Evolutionary conservation across 2,113 vertebrate species (phyloP), one percentile per base, ranked within the genome.

Genomic region (Pelvicachromis taeniatus): DNA sequence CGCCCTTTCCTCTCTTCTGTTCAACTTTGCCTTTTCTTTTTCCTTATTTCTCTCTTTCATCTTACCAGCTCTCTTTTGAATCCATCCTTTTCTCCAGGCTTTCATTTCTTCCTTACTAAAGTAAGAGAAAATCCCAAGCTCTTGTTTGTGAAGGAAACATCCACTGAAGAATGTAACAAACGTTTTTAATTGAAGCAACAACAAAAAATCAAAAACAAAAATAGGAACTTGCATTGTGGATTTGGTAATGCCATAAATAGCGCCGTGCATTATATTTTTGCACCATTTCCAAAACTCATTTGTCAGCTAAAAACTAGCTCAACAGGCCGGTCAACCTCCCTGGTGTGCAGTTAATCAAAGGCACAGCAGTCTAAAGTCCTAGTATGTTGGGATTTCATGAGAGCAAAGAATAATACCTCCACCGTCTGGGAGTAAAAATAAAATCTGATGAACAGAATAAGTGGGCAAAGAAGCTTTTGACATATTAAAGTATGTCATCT

Each of bases 131-230:
- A 70, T 75, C 23, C 16, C 9, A 75, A 50, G 13, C 16, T 75
- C 45, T 31, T 75, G 6, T 75, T 52, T 75, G 70, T 52, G 45
- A 75, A 50, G 70, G 6, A 75, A 75, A 52, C 0, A 0, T 31
- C 26, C 23, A 31, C 23, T 50, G 26, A 75, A 50, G 33, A 50
- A 75, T 52, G 26, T 52, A n/a, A 75, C 26, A 52, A 11, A 45
- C 31, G 6, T n/a, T 17, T 52, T 52, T 75, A 2, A 5, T n/a
- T 75, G 42, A 70, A 70, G 40, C 19, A 40, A 14, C 17, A 38
- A 19, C 3, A 61, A 61, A 8, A 9, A 56, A 0, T n/a, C n/a
- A n/a, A 4, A 31, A 16, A 12, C 0, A 0, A 0, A 48, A 48
- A 45, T 16, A 7, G 1, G 14, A 73, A 48, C 9, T 68, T 14